Percentiles rank a stretch among this genome's conserved stretches.
phyloP scores from a whole-genome alignment of 2,113 vertebrate species.

The Atractosteus spatula region DNA sequence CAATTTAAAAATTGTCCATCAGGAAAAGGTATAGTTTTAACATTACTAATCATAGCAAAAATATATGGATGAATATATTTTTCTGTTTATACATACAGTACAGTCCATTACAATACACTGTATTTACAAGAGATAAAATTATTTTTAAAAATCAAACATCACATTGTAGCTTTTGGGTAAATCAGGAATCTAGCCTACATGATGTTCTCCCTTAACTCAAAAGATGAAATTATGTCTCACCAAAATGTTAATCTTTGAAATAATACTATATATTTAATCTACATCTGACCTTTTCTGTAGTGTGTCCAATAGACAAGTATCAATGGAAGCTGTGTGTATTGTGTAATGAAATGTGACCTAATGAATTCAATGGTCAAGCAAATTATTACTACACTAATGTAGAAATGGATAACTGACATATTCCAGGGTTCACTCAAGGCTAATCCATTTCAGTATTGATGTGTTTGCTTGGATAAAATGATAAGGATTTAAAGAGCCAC shows the following conservation, averaged over 20 bases:
- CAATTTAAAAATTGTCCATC: too few species aligned
- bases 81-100: too few species aligned
- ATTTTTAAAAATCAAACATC: too few species aligned
- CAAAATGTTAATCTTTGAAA: not conserved
- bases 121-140: too few species aligned
- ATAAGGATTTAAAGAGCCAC: conserved; percentile 30
- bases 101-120: too few species aligned
- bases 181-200: too few species aligned
- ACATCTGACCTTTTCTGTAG: conserved; percentile 16
- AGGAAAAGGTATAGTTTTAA: too few species aligned
- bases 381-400: conserved; percentile 20
- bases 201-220: too few species aligned
- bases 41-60: too few species aligned
- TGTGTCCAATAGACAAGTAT: conserved; percentile 26
- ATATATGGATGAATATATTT: too few species aligned
- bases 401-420: conserved; percentile 22
- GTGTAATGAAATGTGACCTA: conserved; percentile 27
- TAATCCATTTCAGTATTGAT: conserved; percentile 24
- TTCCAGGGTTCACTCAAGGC: not conserved
- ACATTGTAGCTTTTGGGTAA: too few species aligned
- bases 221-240: too few species aligned
- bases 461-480: conserved; percentile 15
- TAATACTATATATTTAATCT: conserved; percentile 17
- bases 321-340: conserved; percentile 5
- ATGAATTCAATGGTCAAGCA: conserved; percentile 27